A percentile compares a stretch with the other conserved stretches of the same genome.
These are phyloP conservation scores for Electrophaes corylata DNA, from an alignment of 2,888 invertebrate species.

Conservation along the genomic window DNA sequence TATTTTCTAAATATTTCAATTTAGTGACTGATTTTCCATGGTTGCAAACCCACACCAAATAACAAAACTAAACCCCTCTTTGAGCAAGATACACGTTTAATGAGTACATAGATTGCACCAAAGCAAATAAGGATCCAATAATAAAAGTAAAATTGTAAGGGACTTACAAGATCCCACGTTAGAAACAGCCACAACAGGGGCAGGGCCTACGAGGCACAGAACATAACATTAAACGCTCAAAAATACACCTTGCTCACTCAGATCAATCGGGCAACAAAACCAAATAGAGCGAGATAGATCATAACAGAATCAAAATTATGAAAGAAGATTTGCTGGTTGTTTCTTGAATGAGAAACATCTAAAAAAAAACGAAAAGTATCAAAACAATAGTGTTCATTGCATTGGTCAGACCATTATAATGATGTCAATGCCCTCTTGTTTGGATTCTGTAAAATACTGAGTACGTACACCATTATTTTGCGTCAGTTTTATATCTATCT, in stretches of 20 bases:
- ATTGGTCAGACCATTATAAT: neutral
- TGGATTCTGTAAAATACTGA: too few relatives aligned
- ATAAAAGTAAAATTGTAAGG: constrained; percentile 60
- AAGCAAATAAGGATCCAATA: constrained; percentile 35
- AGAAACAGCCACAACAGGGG: constrained; percentile 84
- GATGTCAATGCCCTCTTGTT: too few relatives aligned
- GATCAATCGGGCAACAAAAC: constrained; percentile 34
- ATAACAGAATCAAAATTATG: neutral
- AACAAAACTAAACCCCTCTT: constrained; percentile 14
- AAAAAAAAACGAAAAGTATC: neutral
- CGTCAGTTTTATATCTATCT: neutral
- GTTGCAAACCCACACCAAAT: constrained; percentile 11
- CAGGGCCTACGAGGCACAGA: constrained; percentile 78
- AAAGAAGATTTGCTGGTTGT: too few relatives aligned
- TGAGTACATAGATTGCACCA: constrained; percentile 10
- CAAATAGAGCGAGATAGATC: constrained; percentile 30
- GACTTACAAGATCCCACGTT: constrained; percentile 83
- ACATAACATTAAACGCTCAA: constrained; percentile 66
- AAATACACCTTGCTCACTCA: constrained; percentile 26
- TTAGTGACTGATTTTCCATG: constrained; percentile 14
- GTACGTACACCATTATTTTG: neutral
- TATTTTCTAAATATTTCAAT: constrained; percentile 14
- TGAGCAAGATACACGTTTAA: neutral
- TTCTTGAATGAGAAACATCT: too few relatives aligned
- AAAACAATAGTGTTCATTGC: neutral